Evolutionary conservation across 2,888 invertebrate genomes (phyloP), one percentile per base, ranked within the genome.

Genomic region (Oligia latruncula): DNA sequence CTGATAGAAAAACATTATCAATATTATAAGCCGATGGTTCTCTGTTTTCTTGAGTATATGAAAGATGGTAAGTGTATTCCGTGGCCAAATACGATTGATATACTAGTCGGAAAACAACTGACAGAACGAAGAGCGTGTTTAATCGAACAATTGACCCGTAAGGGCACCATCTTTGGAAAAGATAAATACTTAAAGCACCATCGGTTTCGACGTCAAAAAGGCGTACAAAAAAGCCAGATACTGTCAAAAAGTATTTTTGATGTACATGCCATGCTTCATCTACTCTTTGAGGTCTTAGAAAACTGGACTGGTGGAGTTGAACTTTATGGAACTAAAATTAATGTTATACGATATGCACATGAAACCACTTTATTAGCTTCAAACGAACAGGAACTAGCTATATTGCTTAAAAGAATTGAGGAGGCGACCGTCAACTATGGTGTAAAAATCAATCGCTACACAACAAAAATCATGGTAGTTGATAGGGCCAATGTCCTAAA

Each of bases 391-490:
- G 75, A 76, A 40, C 62, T 76, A 13, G 74, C 62, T 29, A 1
- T 20, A 49, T 76, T 76, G 62, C 76, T 76, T 46, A 40, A 62
- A 49, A 49, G 40, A 40, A 62, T 76, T 52, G 76, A 76, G 49
- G 74, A 62, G 15, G 76, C 5, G 15, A 74, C 76, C 20, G 40
- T 74, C 9, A 62, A 74, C 35, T 20, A 40, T n/a, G 76, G 76
- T 49, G 76, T 76, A n/a, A 62, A n/a, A 76, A 76, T 76, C 15
- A 76, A 76, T 49, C 75, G 76, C n/a, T 62, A 40, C n/a, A 40
- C 76, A 20, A 76, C 75, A n/a, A 76, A 76, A 74, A 49, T 76
- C n/a, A 76, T 76, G 76, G 75, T 74, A n/a, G 76, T 76, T 40
- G 76, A 76, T 52, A 62, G 49, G 35, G 75, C 60, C 1, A 76